Percentiles rank a stretch among this genome's conserved stretches.
Evolutionary conservation across 2,113 vertebrate species (phyloP).

Genomic region (Picathartes gymnocephalus): DNA sequence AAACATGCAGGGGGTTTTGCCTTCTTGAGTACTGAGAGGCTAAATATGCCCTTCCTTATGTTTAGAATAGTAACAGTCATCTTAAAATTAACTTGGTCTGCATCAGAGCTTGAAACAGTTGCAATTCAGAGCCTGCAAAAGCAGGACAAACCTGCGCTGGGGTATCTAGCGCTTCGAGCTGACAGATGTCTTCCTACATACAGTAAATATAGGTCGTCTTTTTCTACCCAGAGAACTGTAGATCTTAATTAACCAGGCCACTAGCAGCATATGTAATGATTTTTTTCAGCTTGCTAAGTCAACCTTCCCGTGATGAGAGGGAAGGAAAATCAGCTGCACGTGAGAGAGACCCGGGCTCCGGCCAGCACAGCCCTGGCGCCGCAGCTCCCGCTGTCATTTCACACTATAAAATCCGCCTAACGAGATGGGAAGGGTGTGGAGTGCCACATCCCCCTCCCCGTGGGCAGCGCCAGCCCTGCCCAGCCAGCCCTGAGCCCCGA

Average conservation of each 20-base stretch:
- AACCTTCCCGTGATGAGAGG: neutral
- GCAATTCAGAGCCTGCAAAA: slow-evolving; percentile 47
- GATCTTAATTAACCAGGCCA: slow-evolving; percentile 69
- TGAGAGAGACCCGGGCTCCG: neutral
- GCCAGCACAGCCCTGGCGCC: neutral
- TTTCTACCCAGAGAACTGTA: slow-evolving; percentile 52
- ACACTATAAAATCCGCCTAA: neutral
- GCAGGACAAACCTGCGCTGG: slow-evolving; percentile 51
- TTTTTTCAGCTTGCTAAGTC: slow-evolving; percentile 35
- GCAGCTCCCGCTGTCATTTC: neutral
- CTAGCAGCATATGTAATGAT: slow-evolving; percentile 60
- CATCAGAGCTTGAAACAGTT: slow-evolving; percentile 53
- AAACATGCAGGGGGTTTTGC: slow-evolving; percentile 61
- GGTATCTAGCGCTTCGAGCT: slow-evolving; percentile 18
- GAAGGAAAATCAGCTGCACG: accelerated
- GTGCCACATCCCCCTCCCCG: accelerated
- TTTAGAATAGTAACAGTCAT: slow-evolving; percentile 67
- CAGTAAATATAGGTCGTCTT: slow-evolving; percentile 64
- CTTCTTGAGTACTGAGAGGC: slow-evolving; percentile 57
- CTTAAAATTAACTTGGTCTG: slow-evolving; percentile 62
- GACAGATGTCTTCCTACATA: slow-evolving; percentile 64
- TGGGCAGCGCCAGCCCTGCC: neutral
- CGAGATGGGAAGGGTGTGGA: neutral
- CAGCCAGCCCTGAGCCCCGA: neutral
- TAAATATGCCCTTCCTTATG: slow-evolving; percentile 70